Conservation (phyloP, 2,888 invertebrate genomes). For the Eumerus sabulonum region DNA sequence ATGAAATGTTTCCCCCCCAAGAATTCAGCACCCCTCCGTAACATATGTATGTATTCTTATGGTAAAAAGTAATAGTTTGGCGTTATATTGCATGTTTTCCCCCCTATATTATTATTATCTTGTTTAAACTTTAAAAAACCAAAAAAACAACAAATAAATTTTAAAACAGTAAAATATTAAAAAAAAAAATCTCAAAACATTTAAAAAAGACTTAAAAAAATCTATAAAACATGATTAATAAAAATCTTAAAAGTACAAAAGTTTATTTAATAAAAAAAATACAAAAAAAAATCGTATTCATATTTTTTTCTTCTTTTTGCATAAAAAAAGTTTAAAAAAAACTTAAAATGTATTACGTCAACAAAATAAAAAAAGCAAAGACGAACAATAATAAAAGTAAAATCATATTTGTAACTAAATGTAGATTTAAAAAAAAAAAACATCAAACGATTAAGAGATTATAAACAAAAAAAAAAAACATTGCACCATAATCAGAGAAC, state of each 20-base stretch:
- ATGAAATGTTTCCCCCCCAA: constrained; percentile 18
- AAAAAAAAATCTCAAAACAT: constrained; percentile 47
- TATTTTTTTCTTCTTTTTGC: constrained; percentile 28
- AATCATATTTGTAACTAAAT: constrained; percentile 45
- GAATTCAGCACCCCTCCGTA: too few relatives aligned
- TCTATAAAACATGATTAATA: constrained; percentile 50
- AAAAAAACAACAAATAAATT: constrained; percentile 27
- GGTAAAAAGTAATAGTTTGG: constrained; percentile 61
- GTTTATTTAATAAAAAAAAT: constrained; percentile 69
- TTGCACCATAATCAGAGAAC: constrained; percentile 19
- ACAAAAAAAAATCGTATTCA: too few relatives aligned
- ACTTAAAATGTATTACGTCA: constrained; percentile 43
- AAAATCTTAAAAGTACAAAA: constrained; percentile 64
- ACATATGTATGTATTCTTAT: constrained; percentile 50
- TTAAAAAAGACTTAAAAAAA: constrained; percentile 57
- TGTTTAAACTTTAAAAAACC: constrained; percentile 46
- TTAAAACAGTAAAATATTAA: constrained; percentile 46
- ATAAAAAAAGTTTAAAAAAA: constrained; percentile 37
- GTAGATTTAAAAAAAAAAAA: constrained; percentile 68
- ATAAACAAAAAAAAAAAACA: constrained; percentile 25
- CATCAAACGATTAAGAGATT: constrained; percentile 42
- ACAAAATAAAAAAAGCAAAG: constrained; percentile 45
- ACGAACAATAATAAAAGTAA: too few relatives aligned
- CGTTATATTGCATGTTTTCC: constrained; percentile 63
- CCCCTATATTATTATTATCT: constrained; percentile 21